Evolutionary conservation across 2,113 vertebrate genomes (phyloP), one percentile per base, ranked within the genome.

Genomic region (Paradoxurus hermaphroditus): DNA sequence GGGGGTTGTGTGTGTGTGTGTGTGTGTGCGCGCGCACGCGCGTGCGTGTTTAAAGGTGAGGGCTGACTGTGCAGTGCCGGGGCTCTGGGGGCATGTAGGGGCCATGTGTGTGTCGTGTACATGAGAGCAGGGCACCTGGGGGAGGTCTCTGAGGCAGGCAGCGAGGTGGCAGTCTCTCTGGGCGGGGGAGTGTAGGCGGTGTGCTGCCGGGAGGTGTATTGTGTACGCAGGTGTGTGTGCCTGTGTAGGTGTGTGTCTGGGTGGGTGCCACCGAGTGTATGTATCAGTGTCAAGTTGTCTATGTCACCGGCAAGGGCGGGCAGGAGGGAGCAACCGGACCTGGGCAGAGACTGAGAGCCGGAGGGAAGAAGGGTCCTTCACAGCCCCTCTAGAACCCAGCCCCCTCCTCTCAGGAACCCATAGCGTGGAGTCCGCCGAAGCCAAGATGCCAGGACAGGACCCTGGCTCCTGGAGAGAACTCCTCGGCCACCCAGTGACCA

Each of bases 231-330:
- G 97, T 97, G 94, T 96, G 90, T 83, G 86, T 53, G 95, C 63
- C 46, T 91, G 79, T 95, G 98, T 88, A 72, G 96, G 97, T 91
- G 97, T 95, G 75, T 90, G 97, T 96, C 96, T 97, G 79, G 91
- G 86, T 85, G 85, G 93, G 81, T 94, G 90, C 77, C 86, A 72
- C 86, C 0, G 4, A 94, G 94, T 2, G 0, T 72, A 49, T 29
- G 31, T 67, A 81, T 97, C 75, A 2, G 31, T 88, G 95, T 96
- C 94, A 89, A 79, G 12, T n/a, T 95, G 96, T 96, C 90, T 97
- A 89, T 97, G 87, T 94, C 90, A 94, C 93, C 16, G 65, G 67
- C 82, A 95, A 90, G 86, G 85, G 53, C 3, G 2, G 75, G 73
- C 4, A 1, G 90, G 59, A 89, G 31, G 34, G 39, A 87, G 81